Base-by-base conservation (phyloP, 2,888 invertebrate species). In the Brassicogethes aeneus region DNA sequence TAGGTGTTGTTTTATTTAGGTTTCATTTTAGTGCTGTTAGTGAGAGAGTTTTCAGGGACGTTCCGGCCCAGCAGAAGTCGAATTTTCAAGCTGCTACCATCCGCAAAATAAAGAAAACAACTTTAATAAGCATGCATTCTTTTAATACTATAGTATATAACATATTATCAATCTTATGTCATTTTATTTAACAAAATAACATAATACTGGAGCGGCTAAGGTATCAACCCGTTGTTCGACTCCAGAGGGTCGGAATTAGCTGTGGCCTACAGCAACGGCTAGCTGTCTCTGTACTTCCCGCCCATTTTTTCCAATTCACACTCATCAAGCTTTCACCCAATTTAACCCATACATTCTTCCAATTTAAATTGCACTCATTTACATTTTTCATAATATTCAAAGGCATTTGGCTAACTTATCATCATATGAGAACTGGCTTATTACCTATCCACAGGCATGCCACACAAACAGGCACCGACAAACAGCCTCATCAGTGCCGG, bases 201-300 rank as follows among this genome's bases (percentile, higher is more conserved):
- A 10, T 13, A 37, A 23, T 1, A 12, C 2, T 32, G 16, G 48
- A 47, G 52, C 52, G 55, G 55, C 54, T 54, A 48, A 51, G 58
- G 65, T 64, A 65, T 66, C 66, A 65, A 62, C 62, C 56, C 45
- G 48, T 48, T 49, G 51, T 64, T 65, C 66, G 68, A 66, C 68
- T 68, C 66, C 62, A 61, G 61, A 64, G 60, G 66, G 61, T 64
- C 65, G 64, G 62, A 66, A 61, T 60, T 60, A 59, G 65, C 60
- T 69, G 71, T 71, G 77, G 76, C 74, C 76, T 71, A 78, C 78
- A 77, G 75, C 76, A 78, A 77, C 78, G 77, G 77, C 76, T 75
- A 75, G 75, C 76, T 77, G 77, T 72, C 73, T 65, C 57, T 65
- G 67, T 69, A 69, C 65, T 67, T 68, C 68, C 68, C 66, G 60